A percentile compares a stretch with the other conserved stretches of the same genome.
phyloP scores from a whole-genome alignment of 2,113 vertebrate species.

The Microcebus tavaratra region DNA sequence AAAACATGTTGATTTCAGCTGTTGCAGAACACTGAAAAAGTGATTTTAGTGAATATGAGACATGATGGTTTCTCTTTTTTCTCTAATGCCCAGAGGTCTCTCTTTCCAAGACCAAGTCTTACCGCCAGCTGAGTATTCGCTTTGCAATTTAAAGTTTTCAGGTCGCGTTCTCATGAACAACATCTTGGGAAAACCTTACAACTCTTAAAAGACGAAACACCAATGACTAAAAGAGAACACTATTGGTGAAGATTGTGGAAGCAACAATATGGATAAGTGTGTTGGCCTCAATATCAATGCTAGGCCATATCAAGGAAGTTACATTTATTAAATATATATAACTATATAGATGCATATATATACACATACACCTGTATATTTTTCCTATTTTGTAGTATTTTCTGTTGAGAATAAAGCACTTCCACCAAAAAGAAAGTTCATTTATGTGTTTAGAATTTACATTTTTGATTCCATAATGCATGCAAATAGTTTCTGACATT shows the following conservation, averaged over 20 bases:
- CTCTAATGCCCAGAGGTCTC: neutral
- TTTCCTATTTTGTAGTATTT: neutral
- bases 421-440: neutral
- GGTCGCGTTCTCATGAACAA: neutral
- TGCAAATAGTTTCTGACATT: neutral
- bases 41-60: neutral
- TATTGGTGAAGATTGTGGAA: neutral
- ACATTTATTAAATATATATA: neutral
- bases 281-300: neutral
- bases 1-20: neutral
- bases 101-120: neutral
- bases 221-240: no score
- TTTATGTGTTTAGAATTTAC: neutral
- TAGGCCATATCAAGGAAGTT: neutral
- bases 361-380: neutral
- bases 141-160: neutral
- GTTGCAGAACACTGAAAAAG: neutral
- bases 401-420: no score
- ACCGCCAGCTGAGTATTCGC: neutral
- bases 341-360: no score
- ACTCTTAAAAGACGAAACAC: neutral
- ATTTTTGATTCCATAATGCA: neutral
- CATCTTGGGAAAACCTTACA: neutral
- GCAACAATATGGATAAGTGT: rapidly evolving
- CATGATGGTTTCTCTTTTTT: neutral